These are phyloP conservation scores for Apteryx mantelli DNA, from an alignment of 2,113 vertebrate genomes.

Conservation along the genomic window DNA sequence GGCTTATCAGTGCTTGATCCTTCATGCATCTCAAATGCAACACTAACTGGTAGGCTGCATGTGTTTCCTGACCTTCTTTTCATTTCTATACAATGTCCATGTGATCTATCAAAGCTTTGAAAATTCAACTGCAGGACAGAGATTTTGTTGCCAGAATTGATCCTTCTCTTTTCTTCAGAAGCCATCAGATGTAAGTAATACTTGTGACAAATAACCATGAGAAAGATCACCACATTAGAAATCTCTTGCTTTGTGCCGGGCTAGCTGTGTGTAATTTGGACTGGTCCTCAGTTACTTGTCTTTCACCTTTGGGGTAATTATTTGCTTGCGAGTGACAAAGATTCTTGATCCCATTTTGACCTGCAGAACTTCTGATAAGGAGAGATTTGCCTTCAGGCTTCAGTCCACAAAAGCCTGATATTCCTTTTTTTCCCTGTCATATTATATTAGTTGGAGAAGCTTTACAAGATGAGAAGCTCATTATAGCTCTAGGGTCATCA, in stretches of 20 bases:
- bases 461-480: constrained; percentile 47
- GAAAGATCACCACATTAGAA: constrained; percentile 45
- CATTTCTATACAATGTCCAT: constrained; percentile 38
- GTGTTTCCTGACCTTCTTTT: constrained; percentile 62
- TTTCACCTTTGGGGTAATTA: constrained; percentile 70
- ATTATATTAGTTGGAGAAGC: constrained; percentile 10
- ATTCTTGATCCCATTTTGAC: constrained; percentile 61
- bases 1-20: constrained; percentile 30
- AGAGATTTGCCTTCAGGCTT: constrained; percentile 54
- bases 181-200: constrained; percentile 37
- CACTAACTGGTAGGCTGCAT: not conserved
- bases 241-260: constrained; percentile 20
- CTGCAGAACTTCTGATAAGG: constrained; percentile 43
- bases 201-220: constrained; percentile 58
- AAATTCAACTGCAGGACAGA: constrained; percentile 51
- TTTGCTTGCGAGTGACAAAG: constrained; percentile 9
- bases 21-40: constrained; percentile 36
- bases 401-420: constrained; percentile 3
- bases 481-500: constrained; percentile 52
- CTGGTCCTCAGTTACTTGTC: constrained; percentile 36
- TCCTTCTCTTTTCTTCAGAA: constrained; percentile 63
- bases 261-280: constrained; percentile 43
- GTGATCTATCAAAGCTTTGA: constrained; percentile 49
- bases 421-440: not conserved
- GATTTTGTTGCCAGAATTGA: constrained; percentile 56